Percentiles rank a stretch among this genome's conserved stretches.
Conservation (phyloP, 2,888 invertebrate species). For the Eretmocerus hayati region DNA sequence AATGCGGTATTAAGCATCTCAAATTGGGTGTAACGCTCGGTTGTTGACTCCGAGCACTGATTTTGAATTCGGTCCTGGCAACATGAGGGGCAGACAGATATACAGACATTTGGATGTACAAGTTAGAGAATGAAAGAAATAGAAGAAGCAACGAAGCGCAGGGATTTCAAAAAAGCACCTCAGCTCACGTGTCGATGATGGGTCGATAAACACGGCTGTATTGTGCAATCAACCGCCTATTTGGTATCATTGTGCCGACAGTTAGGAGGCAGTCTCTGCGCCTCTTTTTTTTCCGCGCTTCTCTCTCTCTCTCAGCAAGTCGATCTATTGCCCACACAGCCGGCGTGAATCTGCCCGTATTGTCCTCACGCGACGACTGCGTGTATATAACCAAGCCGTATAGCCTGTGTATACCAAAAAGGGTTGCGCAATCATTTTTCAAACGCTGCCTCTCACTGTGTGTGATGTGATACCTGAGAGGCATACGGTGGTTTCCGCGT, state of each 20-base stretch:
- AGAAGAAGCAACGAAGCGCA: conserved; percentile 3
- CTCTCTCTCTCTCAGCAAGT: no score
- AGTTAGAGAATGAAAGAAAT: not conserved
- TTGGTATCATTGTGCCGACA: conserved; percentile 45
- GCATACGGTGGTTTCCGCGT: no score
- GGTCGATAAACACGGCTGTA: conserved; percentile 44
- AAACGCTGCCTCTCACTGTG: conserved; percentile 22
- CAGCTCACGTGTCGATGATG: conserved; percentile 39
- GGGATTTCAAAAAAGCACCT: not conserved
- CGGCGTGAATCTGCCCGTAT: conserved; percentile 22
- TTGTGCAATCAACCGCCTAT: conserved; percentile 47
- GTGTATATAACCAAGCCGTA: conserved; percentile 12
- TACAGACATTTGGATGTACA: not conserved
- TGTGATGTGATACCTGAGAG: conserved; percentile 5
- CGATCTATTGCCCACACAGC: not conserved
- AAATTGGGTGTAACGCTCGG: conserved; percentile 46
- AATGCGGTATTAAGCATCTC: conserved; percentile 37
- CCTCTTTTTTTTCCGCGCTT: not conserved
- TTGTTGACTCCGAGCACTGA: conserved; percentile 37
- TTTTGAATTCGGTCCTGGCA: conserved; percentile 5
- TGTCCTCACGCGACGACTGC: conserved; percentile 13
- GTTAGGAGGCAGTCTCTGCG: conserved; percentile 27
- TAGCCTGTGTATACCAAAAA: conserved; percentile 5
- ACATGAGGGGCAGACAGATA: not conserved
- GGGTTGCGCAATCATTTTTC: conserved; percentile 28